Conservation (phyloP, 2,797 vertebrate species). For the Enteromius radiatus region DNA sequence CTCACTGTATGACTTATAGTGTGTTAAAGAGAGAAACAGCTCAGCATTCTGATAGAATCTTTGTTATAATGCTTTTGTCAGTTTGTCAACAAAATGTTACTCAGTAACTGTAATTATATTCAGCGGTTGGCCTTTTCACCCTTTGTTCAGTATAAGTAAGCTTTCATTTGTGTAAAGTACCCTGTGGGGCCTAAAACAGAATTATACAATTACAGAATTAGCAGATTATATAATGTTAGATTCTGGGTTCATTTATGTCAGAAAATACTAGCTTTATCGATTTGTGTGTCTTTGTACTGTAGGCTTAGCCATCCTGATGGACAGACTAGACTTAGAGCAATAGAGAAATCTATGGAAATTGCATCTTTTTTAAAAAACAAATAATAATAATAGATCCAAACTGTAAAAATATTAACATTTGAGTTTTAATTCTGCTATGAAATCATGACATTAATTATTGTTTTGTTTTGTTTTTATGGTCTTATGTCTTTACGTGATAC, state of each 20-base stretch:
- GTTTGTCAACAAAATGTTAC: slow-evolving; percentile 30
- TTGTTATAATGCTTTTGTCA: slow-evolving; percentile 5
- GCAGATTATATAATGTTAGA: slow-evolving; percentile 10
- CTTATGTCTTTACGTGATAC: not conserved
- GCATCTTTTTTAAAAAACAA: not conserved
- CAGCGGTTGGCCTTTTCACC: slow-evolving; percentile 32
- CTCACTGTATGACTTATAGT: not conserved
- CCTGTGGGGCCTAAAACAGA: slow-evolving; percentile 16
- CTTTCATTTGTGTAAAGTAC: slow-evolving; percentile 21
- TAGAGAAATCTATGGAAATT: not conserved
- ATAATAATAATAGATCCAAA: not conserved
- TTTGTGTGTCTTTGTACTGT: not conserved
- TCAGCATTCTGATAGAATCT: not conserved
- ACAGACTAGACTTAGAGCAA: not conserved
- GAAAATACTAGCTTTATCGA: not conserved
- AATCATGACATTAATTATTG: not conserved
- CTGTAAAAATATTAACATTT: not conserved
- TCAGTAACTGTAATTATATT: slow-evolving; percentile 23
- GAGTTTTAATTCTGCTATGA: not conserved
- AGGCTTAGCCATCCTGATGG: not conserved
- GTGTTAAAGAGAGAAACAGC: not conserved
- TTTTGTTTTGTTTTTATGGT: not conserved
- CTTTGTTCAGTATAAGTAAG: slow-evolving; percentile 26
- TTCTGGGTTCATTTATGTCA: not conserved
- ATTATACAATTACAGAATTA: slow-evolving; percentile 35